phyloP scores from a whole-genome alignment of 2,113 vertebrate species.

The Chaetorhynchus papuensis region DNA sequence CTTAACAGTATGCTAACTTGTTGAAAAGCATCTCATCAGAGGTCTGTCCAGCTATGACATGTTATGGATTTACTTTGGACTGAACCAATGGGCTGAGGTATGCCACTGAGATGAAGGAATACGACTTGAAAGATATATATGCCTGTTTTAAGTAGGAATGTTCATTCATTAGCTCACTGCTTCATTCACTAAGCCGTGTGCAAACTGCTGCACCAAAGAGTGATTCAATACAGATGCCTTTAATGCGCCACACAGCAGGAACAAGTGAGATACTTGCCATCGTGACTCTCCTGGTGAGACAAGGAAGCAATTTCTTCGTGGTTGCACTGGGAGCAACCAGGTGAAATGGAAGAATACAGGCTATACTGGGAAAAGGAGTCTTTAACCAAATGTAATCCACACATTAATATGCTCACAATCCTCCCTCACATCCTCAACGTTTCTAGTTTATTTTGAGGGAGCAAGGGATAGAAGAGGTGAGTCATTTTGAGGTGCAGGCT shows the following conservation, averaged over 20 bases:
- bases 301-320: not conserved
- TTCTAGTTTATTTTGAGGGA: not conserved
- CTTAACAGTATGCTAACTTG: conserved; percentile 63
- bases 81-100: conserved; percentile 50
- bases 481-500: not conserved
- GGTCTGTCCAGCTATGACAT: conserved; percentile 68
- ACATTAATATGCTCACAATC: not conserved
- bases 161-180: conserved; percentile 61
- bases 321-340: not conserved
- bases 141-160: conserved; percentile 53
- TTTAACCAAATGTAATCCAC: not conserved
- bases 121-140: conserved; percentile 69
- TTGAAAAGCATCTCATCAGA: conserved; percentile 63
- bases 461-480: not conserved
- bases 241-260: not conserved
- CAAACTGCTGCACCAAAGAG: conserved; percentile 11
- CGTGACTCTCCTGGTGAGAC: not conserved
- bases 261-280: not conserved
- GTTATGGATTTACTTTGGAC: conserved; percentile 70
- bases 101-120: conserved; percentile 56
- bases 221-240: conserved; percentile 31
- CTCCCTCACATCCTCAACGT: not conserved
- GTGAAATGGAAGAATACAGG: not conserved
- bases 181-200: conserved; percentile 29
- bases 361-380: not conserved